Evolutionary conservation across 2,797 vertebrate species (phyloP).

Genomic region (Lithobates sylvaticus): DNA sequence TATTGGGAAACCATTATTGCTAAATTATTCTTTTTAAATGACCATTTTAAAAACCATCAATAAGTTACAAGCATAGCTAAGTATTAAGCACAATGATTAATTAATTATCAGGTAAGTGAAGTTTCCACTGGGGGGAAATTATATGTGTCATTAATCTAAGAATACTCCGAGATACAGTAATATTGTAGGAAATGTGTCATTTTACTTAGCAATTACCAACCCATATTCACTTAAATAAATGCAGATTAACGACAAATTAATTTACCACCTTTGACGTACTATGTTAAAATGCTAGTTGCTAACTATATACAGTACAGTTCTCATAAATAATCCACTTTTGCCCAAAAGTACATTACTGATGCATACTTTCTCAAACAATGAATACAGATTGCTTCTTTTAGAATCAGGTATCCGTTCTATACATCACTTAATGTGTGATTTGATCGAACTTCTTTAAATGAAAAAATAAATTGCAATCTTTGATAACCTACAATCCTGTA

Average conservation of each 20-base stretch:
- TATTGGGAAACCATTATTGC: neutral
- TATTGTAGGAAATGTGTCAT: neutral
- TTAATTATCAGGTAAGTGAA: neutral
- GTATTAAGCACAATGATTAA: neutral
- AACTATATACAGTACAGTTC: neutral
- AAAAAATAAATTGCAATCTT: constrained; percentile 41
- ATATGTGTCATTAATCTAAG: neutral
- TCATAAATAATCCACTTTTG: neutral
- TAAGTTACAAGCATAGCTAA: neutral
- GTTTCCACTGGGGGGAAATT: neutral
- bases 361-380: constrained; percentile 10
- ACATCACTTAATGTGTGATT: constrained; percentile 11
- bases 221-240: neutral
- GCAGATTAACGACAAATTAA: neutral
- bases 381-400: constrained; percentile 23
- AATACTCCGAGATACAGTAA: neutral
- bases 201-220: neutral
- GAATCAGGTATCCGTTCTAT: constrained; percentile 25
- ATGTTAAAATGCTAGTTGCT: neutral
- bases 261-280: neutral
- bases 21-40: neutral
- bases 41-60: neutral
- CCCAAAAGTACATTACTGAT: neutral
- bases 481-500: constrained; percentile 25
- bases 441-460: constrained; percentile 16